Conservation (phyloP, 2,113 vertebrate genomes). For the Pseudorectes ferrugineus region DNA sequence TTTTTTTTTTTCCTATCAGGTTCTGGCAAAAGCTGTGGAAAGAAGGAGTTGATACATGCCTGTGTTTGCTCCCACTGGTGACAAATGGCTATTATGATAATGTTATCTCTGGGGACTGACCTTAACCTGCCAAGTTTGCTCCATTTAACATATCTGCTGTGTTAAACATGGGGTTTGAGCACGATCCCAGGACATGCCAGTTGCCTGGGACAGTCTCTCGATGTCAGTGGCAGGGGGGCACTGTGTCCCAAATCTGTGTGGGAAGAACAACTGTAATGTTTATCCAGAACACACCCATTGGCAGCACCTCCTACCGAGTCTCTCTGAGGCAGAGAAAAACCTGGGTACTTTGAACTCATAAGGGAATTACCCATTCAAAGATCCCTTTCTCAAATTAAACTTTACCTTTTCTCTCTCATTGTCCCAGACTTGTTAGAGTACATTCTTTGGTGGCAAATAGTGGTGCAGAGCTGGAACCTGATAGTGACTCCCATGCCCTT, state of each 20-base stretch:
- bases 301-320: background rate
- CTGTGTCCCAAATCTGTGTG: background rate
- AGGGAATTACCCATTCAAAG: background rate
- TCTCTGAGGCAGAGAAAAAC: background rate
- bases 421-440: background rate
- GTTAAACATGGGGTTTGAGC: background rate
- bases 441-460: background rate
- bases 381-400: background rate
- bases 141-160: constrained; percentile 1
- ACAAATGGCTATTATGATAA: constrained; percentile 31
- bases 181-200: background rate
- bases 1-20: background rate
- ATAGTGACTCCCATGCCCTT: background rate
- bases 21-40: constrained; percentile 36
- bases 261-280: background rate
- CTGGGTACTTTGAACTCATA: background rate
- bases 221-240: background rate
- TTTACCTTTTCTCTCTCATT: background rate
- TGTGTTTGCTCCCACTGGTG: background rate
- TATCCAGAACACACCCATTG: background rate
- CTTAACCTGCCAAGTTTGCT: constrained; percentile 24
- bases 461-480: background rate
- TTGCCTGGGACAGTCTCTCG: background rate
- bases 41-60: background rate
- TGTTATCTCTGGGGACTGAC: constrained; percentile 3